These are phyloP conservation scores for Dicaeum eximium DNA, from an alignment of 2,113 vertebrate genomes.

Conservation along the genomic window DNA sequence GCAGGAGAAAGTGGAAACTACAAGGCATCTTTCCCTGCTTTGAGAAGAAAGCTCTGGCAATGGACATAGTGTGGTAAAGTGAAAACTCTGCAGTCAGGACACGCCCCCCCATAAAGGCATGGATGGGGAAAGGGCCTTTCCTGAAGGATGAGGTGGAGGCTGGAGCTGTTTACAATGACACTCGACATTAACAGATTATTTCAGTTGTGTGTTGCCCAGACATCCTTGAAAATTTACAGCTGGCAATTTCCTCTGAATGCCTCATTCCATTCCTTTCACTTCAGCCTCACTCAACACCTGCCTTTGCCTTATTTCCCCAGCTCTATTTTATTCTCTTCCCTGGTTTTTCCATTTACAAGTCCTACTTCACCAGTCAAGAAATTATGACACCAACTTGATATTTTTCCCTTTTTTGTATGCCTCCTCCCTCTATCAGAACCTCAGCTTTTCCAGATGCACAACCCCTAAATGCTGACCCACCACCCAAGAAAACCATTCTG, in stretches of 20 bases:
- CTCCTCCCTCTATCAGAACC: not conserved
- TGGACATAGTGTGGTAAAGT: accelerated
- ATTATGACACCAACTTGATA: not conserved
- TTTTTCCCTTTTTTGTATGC: not conserved
- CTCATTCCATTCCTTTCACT: not conserved
- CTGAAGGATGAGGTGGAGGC: not conserved
- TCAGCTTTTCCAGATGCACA: not conserved
- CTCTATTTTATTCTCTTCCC: not conserved
- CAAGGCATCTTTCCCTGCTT: not conserved
- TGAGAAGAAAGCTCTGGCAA: not conserved
- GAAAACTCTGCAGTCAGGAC: not conserved
- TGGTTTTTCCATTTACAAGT: not conserved
- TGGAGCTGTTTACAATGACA: not conserved
- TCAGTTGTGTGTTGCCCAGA: not conserved
- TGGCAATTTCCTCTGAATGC: constrained; percentile 13
- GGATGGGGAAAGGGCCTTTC: not conserved
- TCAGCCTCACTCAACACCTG: not conserved
- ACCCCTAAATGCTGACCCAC: not conserved
- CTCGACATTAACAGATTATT: not conserved
- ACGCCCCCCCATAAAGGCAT: not conserved
- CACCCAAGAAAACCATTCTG: not conserved
- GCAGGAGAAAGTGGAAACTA: not conserved
- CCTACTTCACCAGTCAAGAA: not conserved
- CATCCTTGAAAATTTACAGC: constrained; percentile 8
- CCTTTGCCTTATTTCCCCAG: not conserved